These are phyloP conservation scores for Botia kubotai DNA, from an alignment of 2,797 vertebrate species.

Conservation along the genomic window DNA sequence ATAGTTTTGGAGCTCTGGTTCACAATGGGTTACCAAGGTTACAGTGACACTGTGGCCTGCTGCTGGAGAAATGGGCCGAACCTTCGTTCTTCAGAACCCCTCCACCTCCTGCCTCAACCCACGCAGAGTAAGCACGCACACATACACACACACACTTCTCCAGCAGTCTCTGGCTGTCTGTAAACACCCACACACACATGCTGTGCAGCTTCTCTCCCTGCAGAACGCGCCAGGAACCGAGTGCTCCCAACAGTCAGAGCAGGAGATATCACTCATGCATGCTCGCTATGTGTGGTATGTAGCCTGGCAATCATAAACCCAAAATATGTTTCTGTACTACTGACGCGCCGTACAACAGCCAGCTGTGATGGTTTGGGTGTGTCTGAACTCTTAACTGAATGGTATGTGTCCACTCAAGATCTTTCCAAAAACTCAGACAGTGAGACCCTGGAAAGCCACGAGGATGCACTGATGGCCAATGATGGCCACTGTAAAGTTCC, in stretches of 20 bases:
- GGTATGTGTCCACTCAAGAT: slow-evolving; percentile 38
- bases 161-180: slow-evolving; percentile 4
- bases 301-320: slow-evolving; percentile 20
- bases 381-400: neutral
- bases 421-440: slow-evolving; percentile 24
- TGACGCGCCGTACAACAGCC: neutral
- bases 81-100: slow-evolving; percentile 33
- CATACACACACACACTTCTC: slow-evolving; percentile 15
- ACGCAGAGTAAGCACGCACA: slow-evolving; percentile 17
- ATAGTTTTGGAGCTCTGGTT: slow-evolving; percentile 12
- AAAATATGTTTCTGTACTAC: neutral
- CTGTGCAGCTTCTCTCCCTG: slow-evolving; percentile 18
- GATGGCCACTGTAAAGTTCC: neutral
- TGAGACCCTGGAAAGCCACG: neutral
- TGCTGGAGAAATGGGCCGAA: slow-evolving; percentile 41
- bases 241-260: slow-evolving; percentile 3
- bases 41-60: slow-evolving; percentile 40
- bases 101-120: slow-evolving; percentile 26
- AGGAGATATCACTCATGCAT: slow-evolving; percentile 20
- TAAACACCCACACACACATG: slow-evolving; percentile 45
- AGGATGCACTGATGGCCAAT: slow-evolving; percentile 3
- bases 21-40: slow-evolving; percentile 41
- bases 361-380: slow-evolving; percentile 28
- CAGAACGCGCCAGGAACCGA: slow-evolving; percentile 26
- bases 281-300: slow-evolving; percentile 51